Evolutionary conservation across 1,140 invertebrate genomes (phyloP).

Genomic region (Neelides sp.): DNA sequence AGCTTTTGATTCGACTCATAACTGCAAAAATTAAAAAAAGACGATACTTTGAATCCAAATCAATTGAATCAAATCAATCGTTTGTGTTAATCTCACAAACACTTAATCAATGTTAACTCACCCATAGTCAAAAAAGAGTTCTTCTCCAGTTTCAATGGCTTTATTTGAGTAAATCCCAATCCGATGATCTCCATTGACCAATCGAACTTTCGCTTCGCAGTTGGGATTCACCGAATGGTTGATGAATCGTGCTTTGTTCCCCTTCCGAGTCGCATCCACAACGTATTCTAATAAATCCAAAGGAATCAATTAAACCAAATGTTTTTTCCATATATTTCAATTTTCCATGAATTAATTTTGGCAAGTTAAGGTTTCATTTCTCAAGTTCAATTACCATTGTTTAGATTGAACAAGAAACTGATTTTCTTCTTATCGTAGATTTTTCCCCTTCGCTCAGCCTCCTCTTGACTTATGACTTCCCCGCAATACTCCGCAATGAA

Average conservation of each 20-base stretch:
- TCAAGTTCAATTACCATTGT: conserved; percentile 37
- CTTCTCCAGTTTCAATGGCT: conserved; percentile 45
- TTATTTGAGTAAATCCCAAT: conserved; percentile 51
- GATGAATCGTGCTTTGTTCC: conserved; percentile 51
- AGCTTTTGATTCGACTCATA: too few species aligned
- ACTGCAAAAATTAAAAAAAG: too few species aligned
- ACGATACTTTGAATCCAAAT: too few species aligned
- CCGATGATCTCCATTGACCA: conserved; percentile 52
- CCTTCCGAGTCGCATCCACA: conserved; percentile 49
- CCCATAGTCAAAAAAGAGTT: conserved; percentile 37
- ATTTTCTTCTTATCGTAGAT: conserved; percentile 50
- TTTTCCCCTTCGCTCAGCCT: conserved; percentile 48
- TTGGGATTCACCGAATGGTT: conserved; percentile 51
- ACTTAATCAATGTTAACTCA: too few species aligned
- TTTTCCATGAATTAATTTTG: too few species aligned
- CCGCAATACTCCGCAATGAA: conserved; percentile 54
- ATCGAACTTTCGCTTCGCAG: conserved; percentile 46
- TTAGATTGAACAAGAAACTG: conserved; percentile 49
- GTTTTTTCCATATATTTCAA: not conserved
- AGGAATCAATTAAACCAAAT: not conserved
- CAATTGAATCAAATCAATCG: too few species aligned
- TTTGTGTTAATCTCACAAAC: too few species aligned
- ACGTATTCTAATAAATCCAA: conserved; percentile 39
- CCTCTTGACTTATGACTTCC: conserved; percentile 45
- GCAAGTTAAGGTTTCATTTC: not conserved